Evolutionary conservation across 92 coral and sea anemone species (phyloP), one percentile per base, ranked within the genome.

Genomic region (Zoanthus sociatus): DNA sequence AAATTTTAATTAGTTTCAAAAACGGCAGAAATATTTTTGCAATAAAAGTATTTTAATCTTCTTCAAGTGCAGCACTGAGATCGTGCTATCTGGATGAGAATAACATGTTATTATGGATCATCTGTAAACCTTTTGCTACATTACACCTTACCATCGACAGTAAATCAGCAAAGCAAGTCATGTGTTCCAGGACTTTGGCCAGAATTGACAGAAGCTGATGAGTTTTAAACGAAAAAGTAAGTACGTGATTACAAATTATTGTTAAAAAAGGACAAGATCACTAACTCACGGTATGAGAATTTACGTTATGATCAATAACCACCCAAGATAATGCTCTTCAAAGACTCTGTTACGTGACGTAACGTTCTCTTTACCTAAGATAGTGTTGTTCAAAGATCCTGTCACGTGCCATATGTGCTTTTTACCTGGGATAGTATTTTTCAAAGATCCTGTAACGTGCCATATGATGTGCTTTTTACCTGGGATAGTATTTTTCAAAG

Each of bases 401-500:
- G 53, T 48, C 9, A 48, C 53, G 53, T 72, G 17, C 1, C 47
- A 0, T n/a, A 10, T 21, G 53, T 5, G 53, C 6, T 5, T 48
- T 5, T 5, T 9, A 48, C 53, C 53, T 5, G 6, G 53, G 53
- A 48, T 5, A 48, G 6, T 5, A 5, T 5, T 48, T 48, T 48
- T 48, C 53, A 48, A 48, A 9, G 0, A 48, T 9, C 6, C 53
- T 5, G 26, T 26, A 26, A 26, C 26, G 26, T 26, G 26, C 26
- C 26, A 26, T 26, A 26, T 26, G 26, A 26, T 0, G 26, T 26
- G 26, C 26, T 26, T 0, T 26, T 86, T 93, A 98, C 95, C 95
- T 97, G 15, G 95, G 91, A 63, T 96, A 96, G 77, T 91, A 88
- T 20, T 91, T 91, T 77, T 96, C 99, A 92, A 96, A 96, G 44